A percentile compares a stretch with the other conserved stretches of the same genome.
These are phyloP conservation scores for Dione vanillae DNA, from an alignment of 2,888 invertebrate genomes.

Conservation along the genomic window DNA sequence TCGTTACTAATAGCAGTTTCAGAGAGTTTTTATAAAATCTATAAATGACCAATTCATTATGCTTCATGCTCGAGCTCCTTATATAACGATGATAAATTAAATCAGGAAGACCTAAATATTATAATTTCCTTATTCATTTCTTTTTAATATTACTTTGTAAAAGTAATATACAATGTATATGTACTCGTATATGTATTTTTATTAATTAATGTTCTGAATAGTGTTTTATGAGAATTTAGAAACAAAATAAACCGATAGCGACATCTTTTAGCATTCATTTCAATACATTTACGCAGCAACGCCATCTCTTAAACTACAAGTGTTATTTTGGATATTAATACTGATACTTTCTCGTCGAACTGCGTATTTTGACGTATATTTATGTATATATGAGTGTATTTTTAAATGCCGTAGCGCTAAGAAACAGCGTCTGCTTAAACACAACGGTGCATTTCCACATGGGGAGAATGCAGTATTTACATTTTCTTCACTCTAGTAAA, in stretches of 20 bases:
- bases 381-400: too few relatives aligned
- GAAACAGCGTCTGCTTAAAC: too few relatives aligned
- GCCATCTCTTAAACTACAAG: not conserved
- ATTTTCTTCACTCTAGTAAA: too few relatives aligned
- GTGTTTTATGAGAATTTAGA: not conserved
- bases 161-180: too few relatives aligned
- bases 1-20: not conserved
- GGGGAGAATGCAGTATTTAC: too few relatives aligned
- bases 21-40: slow-evolving; percentile 26
- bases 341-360: too few relatives aligned
- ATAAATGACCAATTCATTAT: slow-evolving; percentile 46
- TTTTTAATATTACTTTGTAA: slow-evolving; percentile 1
- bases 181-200: too few relatives aligned
- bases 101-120: slow-evolving; percentile 54
- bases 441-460: too few relatives aligned
- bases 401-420: too few relatives aligned
- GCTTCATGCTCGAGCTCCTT: slow-evolving; percentile 64
- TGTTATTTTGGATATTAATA: not conserved
- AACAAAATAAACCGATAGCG: not conserved
- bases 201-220: too few relatives aligned
- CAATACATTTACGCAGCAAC: not conserved
- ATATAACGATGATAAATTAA: slow-evolving; percentile 66
- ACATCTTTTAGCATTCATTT: not conserved
- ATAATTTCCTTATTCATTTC: slow-evolving; percentile 36
- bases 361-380: too few relatives aligned